A percentile compares a stretch with the other conserved stretches of the same genome.
Evolutionary conservation across 2,888 invertebrate species (phyloP).

Genomic region (Hypselothyrea guttata): DNA sequence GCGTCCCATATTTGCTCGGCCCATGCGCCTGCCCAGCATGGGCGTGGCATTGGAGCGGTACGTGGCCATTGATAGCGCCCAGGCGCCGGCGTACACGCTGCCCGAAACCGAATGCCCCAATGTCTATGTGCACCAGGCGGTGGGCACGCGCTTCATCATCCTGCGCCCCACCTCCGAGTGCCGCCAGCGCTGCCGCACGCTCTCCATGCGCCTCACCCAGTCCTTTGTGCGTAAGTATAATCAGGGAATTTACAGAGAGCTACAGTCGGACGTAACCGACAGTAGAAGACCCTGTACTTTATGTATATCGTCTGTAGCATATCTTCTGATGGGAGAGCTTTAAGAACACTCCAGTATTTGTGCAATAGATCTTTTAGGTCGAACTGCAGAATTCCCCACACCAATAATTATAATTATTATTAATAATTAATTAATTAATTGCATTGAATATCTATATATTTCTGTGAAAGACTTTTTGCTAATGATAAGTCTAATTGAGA

Average conservation of each 20-base stretch:
- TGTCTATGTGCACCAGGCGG: constrained; percentile 88
- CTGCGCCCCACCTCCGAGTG: constrained; percentile 91
- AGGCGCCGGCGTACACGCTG: constrained; percentile 86
- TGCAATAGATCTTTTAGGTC: no score
- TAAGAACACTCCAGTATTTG: no score
- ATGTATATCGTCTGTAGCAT: no score
- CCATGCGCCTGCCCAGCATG: constrained; percentile 87
- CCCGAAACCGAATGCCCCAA: constrained; percentile 93
- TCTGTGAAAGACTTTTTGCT: no score
- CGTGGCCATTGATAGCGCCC: constrained; percentile 88
- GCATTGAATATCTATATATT: no score
- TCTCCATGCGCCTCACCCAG: constrained; percentile 88
- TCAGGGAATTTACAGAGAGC: background rate
- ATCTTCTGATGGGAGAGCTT: no score
- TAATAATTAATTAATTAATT: no score
- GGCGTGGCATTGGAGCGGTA: constrained; percentile 91
- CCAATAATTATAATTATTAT: no score
- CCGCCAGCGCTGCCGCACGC: constrained; percentile 86
- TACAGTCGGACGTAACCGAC: no score
- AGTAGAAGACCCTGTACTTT: no score
- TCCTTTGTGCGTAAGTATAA: constrained; percentile 89
- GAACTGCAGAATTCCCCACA: no score
- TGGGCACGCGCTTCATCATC: constrained; percentile 88
- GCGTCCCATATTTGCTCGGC: constrained; percentile 88
- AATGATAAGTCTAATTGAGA: no score